phyloP scores from a whole-genome alignment of 2,797 vertebrate species.

The Lycodopsis pacificus region DNA sequence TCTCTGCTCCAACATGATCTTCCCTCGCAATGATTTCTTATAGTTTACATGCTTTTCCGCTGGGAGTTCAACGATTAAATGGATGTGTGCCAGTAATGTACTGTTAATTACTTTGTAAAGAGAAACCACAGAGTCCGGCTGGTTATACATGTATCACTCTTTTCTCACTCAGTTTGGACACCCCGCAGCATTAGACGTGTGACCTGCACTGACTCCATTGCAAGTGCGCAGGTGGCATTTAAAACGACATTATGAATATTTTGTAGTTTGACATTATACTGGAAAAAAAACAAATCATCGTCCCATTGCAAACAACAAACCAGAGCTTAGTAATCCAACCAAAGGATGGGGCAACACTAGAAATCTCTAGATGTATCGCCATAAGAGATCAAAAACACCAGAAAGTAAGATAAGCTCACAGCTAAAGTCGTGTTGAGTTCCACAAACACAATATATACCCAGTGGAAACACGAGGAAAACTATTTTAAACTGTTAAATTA shows the following conservation, averaged over 20 bases:
- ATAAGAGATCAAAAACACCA: constrained; percentile 7
- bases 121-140: constrained; percentile 56
- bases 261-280: constrained; percentile 48
- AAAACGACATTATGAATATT: constrained; percentile 29
- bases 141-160: constrained; percentile 49
- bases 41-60: constrained; percentile 54
- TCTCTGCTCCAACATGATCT: constrained; percentile 59
- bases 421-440: constrained; percentile 18
- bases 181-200: constrained; percentile 53
- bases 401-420: constrained; percentile 35
- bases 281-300: not conserved
- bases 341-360: not conserved
- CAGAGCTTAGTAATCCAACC: not conserved
- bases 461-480: constrained; percentile 10
- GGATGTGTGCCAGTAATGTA: constrained; percentile 75
- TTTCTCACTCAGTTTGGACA: constrained; percentile 53
- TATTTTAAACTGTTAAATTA: constrained; percentile 41
- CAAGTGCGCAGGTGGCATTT: constrained; percentile 69
- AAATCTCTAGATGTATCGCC: constrained; percentile 10
- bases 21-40: constrained; percentile 66
- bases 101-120: constrained; percentile 78
- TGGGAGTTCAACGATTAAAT: constrained; percentile 72
- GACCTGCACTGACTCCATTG: constrained; percentile 59
- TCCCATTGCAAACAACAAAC: not conserved
- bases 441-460: constrained; percentile 1